Conservation (phyloP, 2,888 invertebrate genomes). For the Polietes domitor region DNA sequence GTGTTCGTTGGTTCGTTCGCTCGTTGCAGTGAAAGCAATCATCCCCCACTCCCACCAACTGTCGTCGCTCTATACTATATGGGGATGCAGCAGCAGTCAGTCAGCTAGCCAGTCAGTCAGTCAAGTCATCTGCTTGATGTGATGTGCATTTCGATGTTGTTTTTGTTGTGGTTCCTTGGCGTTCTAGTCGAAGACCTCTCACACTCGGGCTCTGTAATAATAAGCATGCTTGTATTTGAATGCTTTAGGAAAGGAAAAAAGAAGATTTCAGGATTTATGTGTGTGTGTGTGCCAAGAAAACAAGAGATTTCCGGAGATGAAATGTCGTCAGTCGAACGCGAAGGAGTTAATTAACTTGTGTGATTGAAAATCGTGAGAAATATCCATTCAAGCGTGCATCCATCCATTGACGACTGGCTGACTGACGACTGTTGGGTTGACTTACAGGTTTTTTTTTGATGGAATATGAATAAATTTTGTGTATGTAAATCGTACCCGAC, state of each 20-base stretch:
- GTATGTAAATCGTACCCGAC: neutral
- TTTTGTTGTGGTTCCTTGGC: constrained; percentile 17
- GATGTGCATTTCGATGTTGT: constrained; percentile 6
- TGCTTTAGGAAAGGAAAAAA: neutral
- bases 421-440: constrained; percentile 8
- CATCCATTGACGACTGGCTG: constrained; percentile 36
- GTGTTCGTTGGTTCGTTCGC: neutral
- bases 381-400: constrained; percentile 13
- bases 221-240: neutral
- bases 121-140: neutral
- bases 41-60: neutral
- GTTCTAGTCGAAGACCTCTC: neutral
- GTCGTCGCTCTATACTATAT: neutral
- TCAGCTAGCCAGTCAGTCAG: neutral
- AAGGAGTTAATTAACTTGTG: constrained; percentile 71
- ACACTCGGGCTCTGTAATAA: neutral
- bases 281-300: too few species aligned
- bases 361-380: constrained; percentile 75
- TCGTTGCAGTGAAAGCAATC: neutral
- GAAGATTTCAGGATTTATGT: constrained; percentile 17
- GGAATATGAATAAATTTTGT: constrained; percentile 14
- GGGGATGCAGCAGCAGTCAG: neutral
- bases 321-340: constrained; percentile 61
- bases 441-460: neutral
- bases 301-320: constrained; percentile 73